phyloP scores from a whole-genome alignment of 2,113 vertebrate genomes.

The Silurus asotus region DNA sequence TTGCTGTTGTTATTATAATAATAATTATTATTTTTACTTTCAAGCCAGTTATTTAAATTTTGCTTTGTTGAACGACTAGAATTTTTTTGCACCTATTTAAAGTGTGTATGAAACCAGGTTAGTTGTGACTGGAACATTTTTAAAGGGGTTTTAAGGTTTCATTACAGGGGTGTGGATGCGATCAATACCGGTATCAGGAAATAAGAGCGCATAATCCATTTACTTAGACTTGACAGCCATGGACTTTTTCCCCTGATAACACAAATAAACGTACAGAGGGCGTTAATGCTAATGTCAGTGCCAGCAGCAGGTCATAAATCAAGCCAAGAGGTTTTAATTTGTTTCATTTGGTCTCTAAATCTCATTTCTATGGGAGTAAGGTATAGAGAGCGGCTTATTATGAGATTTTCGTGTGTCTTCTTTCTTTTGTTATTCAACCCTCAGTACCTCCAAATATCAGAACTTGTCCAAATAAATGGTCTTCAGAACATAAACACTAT shows the following conservation, averaged over 20 bases:
- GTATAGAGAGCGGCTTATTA: background rate
- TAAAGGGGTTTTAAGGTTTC: background rate
- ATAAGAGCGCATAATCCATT: slow-evolving; percentile 27
- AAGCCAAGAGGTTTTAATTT: slow-evolving; percentile 53
- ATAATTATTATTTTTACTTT: background rate
- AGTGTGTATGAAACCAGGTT: background rate
- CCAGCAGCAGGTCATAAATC: slow-evolving; percentile 57
- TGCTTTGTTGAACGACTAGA: background rate
- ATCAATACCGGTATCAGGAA: slow-evolving; percentile 16
- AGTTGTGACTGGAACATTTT: background rate
- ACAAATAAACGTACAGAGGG: slow-evolving; percentile 46
- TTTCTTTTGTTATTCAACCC: background rate
- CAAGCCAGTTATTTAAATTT: background rate
- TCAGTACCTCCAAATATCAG: background rate
- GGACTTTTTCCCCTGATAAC: slow-evolving; percentile 48
- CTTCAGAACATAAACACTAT: background rate
- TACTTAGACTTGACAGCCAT: background rate
- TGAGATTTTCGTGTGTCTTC: background rate
- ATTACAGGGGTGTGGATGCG: slow-evolving; percentile 12
- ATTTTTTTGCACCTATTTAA: background rate
- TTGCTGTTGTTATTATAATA: background rate
- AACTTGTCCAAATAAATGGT: slow-evolving; percentile 18
- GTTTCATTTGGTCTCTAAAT: slow-evolving; percentile 49
- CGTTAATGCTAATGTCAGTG: slow-evolving; percentile 51
- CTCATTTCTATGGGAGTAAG: background rate